Conservation (phyloP, 2,113 vertebrate genomes). For the Prinia subflava region DNA sequence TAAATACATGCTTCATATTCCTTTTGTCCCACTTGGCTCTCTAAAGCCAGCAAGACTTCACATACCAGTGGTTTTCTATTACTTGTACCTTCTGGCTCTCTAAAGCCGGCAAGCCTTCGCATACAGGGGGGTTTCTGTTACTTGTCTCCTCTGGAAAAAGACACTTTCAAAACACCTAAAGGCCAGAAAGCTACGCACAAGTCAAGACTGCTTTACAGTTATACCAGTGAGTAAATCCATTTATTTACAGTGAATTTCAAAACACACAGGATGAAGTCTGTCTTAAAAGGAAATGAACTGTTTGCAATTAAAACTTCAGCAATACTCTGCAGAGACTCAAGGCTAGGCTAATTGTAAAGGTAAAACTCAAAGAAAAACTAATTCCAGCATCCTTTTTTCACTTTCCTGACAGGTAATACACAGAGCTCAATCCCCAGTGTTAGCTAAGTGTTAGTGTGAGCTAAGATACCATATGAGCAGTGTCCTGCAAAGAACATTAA, state of each 20-base stretch:
- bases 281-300: not conserved
- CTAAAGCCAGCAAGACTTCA: not conserved
- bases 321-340: not conserved
- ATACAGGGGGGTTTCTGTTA: not conserved
- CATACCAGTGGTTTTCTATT: not conserved
- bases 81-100: not conserved
- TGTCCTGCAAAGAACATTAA: not conserved
- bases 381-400: not conserved
- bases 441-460: not conserved
- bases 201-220: not conserved
- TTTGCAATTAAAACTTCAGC: not conserved
- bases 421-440: not conserved
- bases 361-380: not conserved
- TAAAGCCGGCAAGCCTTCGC: not conserved
- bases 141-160: not conserved
- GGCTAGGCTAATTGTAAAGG: not conserved
- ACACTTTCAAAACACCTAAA: not conserved
- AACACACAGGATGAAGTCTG: not conserved
- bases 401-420: not conserved
- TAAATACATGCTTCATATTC: not conserved
- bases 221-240: not conserved
- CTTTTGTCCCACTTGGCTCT: not conserved
- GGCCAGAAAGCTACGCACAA: not conserved
- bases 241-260: not conserved
- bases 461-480: not conserved